Evolutionary conservation across 2,113 vertebrate species (phyloP).

Genomic region (Picathartes gymnocephalus): DNA sequence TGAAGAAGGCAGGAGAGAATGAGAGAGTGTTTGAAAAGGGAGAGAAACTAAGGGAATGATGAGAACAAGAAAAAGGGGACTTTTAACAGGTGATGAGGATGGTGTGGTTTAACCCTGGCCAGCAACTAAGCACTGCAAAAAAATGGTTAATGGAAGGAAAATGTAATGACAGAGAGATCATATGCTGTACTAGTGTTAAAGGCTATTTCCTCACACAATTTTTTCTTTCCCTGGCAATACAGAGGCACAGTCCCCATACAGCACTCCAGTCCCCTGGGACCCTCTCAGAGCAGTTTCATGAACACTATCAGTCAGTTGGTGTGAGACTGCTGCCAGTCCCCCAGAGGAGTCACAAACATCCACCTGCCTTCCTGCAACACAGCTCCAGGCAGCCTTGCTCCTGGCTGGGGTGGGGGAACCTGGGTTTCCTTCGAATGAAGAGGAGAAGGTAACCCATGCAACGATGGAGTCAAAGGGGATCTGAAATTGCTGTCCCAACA

Average conservation of each 20-base stretch:
- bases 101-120: not conserved
- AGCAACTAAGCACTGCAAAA: not conserved
- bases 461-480: not conserved
- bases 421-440: not conserved
- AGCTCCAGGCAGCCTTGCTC: not conserved
- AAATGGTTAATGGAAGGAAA: not conserved
- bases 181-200: not conserved
- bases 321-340: not conserved
- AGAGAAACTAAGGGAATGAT: not conserved
- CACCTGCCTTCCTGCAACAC: not conserved
- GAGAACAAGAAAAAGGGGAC: not conserved
- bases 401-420: not conserved
- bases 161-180: not conserved
- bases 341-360: not conserved
- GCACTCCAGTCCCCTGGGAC: not conserved
- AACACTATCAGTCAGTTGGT: not conserved
- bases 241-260: not conserved
- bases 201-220: not conserved
- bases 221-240: not conserved
- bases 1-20: not conserved
- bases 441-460: not conserved
- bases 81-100: not conserved
- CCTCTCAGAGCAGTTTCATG: not conserved
- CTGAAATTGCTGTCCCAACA: not conserved
- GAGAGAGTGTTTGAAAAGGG: not conserved